phyloP scores from a whole-genome alignment of 37 sponge, comb jelly and placozoan genomes.

The Chondrilla cf. caribensis region DNA sequence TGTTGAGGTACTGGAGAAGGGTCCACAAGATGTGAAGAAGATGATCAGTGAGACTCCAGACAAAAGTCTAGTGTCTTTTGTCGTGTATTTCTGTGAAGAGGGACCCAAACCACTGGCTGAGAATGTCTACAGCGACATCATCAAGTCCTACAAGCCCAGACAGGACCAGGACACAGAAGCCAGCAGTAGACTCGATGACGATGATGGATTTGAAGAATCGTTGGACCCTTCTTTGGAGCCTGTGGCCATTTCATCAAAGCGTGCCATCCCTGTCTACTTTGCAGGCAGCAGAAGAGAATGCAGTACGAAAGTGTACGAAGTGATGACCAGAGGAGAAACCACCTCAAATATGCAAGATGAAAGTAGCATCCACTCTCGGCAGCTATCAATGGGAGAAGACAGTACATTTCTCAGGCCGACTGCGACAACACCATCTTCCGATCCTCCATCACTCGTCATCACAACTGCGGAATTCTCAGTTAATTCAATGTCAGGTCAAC shows the following conservation, averaged over 20 bases:
- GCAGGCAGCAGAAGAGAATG: neutral
- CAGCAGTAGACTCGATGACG: neutral
- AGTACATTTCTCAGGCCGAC: too few relatives aligned
- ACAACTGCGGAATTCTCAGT: too few relatives aligned
- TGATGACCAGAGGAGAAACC: neutral
- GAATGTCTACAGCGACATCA: neutral
- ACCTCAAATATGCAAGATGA: too few relatives aligned
- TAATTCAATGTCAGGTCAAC: too few relatives aligned
- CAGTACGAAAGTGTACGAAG: neutral
- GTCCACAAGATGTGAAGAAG: neutral
- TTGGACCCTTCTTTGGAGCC: neutral
- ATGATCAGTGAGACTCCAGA: neutral
- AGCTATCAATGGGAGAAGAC: too few relatives aligned
- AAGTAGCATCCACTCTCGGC: too few relatives aligned
- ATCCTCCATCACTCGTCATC: too few relatives aligned
- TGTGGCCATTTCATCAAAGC: too few relatives aligned
- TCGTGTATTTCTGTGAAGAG: conserved; percentile 1
- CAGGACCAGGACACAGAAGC: neutral
- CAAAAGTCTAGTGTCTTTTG: neutral
- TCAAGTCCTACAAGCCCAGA: neutral
- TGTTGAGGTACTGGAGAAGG: conserved; percentile 2
- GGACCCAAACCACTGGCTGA: neutral
- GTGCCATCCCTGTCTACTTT: neutral
- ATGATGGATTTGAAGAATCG: neutral
- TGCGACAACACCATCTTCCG: too few relatives aligned